These are phyloP conservation scores for Benitochromis conjunctus DNA, from an alignment of 2,113 vertebrate genomes.

Conservation along the genomic window DNA sequence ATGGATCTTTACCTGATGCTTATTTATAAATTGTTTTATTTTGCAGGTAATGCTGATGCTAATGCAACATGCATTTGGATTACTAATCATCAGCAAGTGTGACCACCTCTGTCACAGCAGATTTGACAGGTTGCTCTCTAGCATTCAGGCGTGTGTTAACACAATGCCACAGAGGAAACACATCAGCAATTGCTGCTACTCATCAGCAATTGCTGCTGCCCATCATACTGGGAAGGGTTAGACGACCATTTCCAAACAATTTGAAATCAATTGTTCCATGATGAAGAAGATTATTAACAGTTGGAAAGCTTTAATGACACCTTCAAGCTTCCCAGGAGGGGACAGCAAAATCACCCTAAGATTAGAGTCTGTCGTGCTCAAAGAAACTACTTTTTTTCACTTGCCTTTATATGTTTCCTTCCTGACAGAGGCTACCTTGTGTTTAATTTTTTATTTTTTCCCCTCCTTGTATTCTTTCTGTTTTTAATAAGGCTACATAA, in stretches of 20 bases:
- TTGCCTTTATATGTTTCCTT: neutral
- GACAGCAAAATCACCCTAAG: neutral
- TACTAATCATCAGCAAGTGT: neutral
- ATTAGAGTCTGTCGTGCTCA: neutral
- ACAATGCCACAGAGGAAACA: neutral
- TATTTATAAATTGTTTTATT: neutral
- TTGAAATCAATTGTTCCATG: neutral
- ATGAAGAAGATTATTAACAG: neutral
- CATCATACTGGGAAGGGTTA: neutral
- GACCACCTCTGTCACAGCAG: neutral
- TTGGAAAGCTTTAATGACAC: neutral
- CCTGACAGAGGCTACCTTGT: neutral
- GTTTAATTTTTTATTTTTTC: neutral
- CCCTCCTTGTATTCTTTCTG: neutral
- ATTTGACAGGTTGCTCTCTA: neutral
- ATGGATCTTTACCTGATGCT: neutral
- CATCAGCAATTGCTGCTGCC: neutral
- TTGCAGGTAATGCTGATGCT: neutral
- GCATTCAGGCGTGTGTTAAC: neutral
- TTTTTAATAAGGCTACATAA: neutral
- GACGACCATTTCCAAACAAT: neutral
- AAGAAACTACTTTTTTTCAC: neutral
- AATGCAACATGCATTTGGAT: neutral
- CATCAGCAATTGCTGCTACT: too few species aligned
- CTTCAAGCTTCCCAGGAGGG: neutral